A percentile compares a stretch with the other conserved stretches of the same genome.
Conservation (phyloP, 2,797 vertebrate genomes). For the Tarsius wallacei region DNA sequence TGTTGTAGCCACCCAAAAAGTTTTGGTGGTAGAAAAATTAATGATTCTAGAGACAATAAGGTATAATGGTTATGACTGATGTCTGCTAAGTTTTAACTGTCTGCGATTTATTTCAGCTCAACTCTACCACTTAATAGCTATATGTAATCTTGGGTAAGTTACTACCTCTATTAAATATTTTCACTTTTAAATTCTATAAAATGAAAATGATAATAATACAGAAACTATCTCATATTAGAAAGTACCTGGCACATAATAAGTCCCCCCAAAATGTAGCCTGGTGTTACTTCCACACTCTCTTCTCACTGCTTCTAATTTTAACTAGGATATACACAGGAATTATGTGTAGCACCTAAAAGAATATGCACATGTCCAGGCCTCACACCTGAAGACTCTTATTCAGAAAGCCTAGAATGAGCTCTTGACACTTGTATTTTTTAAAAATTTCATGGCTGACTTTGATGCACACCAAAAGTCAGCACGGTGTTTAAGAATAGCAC, state of each 20-base stretch:
- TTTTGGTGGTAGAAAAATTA: conserved; percentile 2
- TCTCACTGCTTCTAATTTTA: not conserved
- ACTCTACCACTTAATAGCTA: not conserved
- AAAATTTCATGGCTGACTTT: not conserved
- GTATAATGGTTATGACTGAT: not conserved
- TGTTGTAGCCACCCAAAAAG: not conserved
- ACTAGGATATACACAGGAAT: not conserved
- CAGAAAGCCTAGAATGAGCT: conserved; percentile 1
- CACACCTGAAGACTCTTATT: conserved; percentile 21
- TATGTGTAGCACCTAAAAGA: not conserved
- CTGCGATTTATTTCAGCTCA: not conserved
- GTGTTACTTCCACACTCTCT: not conserved
- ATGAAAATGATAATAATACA: conserved; percentile 13
- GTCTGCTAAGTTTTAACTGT: conserved; percentile 15
- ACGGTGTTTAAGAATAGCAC: conserved; percentile 16
- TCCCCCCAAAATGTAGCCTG: not conserved
- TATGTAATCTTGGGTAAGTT: not conserved
- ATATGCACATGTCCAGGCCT: not conserved
- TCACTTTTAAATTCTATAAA: not conserved
- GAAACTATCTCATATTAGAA: not conserved
- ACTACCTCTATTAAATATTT: not conserved
- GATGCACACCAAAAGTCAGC: conserved; percentile 16
- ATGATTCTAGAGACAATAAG: conserved; percentile 3
- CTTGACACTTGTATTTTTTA: not conserved
- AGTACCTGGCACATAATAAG: not conserved